These are phyloP conservation scores for Enchytraeus crypticus DNA, from an alignment of 2,888 invertebrate genomes.

Conservation along the genomic window DNA sequence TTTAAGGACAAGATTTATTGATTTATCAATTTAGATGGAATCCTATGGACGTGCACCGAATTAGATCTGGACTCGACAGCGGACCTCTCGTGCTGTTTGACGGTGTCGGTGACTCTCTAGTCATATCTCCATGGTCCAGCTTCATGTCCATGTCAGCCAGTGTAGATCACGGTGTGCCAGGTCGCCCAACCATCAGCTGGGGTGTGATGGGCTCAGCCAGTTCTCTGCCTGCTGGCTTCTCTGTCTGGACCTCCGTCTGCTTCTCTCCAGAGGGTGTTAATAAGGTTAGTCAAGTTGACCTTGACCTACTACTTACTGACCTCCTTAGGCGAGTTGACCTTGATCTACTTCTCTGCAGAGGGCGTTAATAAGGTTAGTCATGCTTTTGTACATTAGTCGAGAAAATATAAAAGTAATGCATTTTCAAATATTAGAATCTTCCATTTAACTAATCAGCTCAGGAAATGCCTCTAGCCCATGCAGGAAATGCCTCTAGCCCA, in stretches of 20 bases:
- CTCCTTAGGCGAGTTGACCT: neutral
- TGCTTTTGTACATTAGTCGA: neutral
- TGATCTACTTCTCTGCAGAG: no score
- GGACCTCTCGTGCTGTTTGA: slow-evolving; percentile 14
- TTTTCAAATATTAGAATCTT: no score
- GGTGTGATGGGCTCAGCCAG: slow-evolving; percentile 30
- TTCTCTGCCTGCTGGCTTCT: slow-evolving; percentile 23
- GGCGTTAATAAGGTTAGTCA: neutral
- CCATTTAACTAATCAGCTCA: no score
- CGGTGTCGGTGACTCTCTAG: neutral
- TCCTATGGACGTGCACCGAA: neutral
- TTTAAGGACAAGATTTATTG: neutral
- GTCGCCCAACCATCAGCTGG: slow-evolving; percentile 22
- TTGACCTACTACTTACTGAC: no score
- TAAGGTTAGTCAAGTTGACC: no score
- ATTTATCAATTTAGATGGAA: slow-evolving; percentile 8
- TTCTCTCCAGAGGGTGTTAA: neutral
- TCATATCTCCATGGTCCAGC: slow-evolving; percentile 15
- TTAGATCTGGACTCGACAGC: slow-evolving; percentile 7
- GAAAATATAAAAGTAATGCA: neutral
- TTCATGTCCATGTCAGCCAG: slow-evolving; percentile 29
- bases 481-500: no score
- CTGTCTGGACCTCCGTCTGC: neutral
- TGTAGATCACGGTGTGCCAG: slow-evolving; percentile 17
- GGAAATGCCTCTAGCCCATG: no score